These are phyloP conservation scores for Onchidella celtica DNA, from an alignment of 2,888 invertebrate genomes.

Conservation along the genomic window DNA sequence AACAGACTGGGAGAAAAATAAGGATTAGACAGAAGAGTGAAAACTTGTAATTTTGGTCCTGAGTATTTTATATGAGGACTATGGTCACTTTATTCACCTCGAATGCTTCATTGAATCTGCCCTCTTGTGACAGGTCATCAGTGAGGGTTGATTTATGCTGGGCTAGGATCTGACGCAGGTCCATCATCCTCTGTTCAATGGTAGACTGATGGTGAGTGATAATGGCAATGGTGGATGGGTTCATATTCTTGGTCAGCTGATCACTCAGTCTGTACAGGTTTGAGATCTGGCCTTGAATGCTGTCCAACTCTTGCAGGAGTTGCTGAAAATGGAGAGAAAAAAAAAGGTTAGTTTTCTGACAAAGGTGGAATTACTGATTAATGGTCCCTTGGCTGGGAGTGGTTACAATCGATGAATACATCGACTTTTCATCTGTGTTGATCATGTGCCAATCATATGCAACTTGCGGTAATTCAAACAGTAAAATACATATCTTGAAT, in stretches of 20 bases:
- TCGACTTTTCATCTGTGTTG: too few species aligned
- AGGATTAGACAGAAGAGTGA: too few species aligned
- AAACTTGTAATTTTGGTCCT: too few species aligned
- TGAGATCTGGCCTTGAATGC: conserved; percentile 66
- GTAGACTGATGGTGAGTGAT: conserved; percentile 71
- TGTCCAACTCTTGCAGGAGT: conserved; percentile 70
- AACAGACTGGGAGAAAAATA: too few species aligned
- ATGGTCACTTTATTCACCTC: conserved; percentile 48
- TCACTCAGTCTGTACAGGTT: conserved; percentile 81
- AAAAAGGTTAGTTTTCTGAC: too few species aligned
- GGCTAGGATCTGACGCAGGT: conserved; percentile 67
- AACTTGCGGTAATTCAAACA: too few species aligned
- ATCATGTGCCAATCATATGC: too few species aligned
- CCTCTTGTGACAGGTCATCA: conserved; percentile 66
- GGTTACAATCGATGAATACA: too few species aligned
- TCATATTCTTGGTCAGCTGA: conserved; percentile 71
- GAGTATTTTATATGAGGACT: too few species aligned
- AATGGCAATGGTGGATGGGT: conserved; percentile 69
- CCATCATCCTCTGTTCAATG: conserved; percentile 71
- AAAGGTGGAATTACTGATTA: too few species aligned
- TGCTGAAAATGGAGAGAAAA: conserved; percentile 56
- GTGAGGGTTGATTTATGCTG: conserved; percentile 66
- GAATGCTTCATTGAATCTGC: conserved; percentile 68
- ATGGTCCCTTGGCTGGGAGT: too few species aligned
- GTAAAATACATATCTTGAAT: too few species aligned